Evolutionary conservation across 2,888 invertebrate species (phyloP), one percentile per base, ranked within the genome.

Genomic region (Pseudococcus jackbeardsleyi): DNA sequence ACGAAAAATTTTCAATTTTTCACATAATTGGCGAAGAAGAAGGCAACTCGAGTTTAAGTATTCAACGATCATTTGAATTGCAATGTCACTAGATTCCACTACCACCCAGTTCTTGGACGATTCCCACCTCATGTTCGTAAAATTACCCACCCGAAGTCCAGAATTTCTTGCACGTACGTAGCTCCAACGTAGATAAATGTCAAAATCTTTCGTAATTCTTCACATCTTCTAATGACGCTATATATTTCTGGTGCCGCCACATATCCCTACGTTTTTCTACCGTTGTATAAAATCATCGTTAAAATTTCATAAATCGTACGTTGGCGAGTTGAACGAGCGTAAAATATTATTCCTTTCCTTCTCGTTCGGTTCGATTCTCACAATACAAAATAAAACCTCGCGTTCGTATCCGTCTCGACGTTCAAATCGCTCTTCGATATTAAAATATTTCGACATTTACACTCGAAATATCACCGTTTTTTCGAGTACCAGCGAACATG

Each of bases 391-490:
- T n/a, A 19, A 59, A 19, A 72, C 33, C 26, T 33, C n/a, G 6
- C 5, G 19, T 6, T 19, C 19, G 59, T 59, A 59, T 59, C 19
- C 9, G 19, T 59, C 19, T 59, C 33, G 68, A 72, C 68, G 68
- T 26, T 22, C 9, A 33, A 0, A 11, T 33, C 26, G 12, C 26
- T 72, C 68, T 26, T 72, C 68, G 68, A 72, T 72, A 72, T 72
- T 72, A 72, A 72, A 72, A 72, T 72, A 72, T 26, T 72, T 72
- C 33, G 68, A 72, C 68, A 72, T 72, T 72, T 72, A 72, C 68
- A 33, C 68, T 72, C 68, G 68, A 72, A 72, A 72, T 26, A 72
- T 72, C 68, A n/a, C 33, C 68, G 8, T 15, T 54, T 17, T 17
- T 59, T n/a, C 9, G 3, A 33, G 59, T 19, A 19, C 59, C 12